Evolutionary conservation across 2,888 invertebrate genomes (phyloP), one percentile per base, ranked within the genome.

Genomic region (Notocelia uddmanniana): DNA sequence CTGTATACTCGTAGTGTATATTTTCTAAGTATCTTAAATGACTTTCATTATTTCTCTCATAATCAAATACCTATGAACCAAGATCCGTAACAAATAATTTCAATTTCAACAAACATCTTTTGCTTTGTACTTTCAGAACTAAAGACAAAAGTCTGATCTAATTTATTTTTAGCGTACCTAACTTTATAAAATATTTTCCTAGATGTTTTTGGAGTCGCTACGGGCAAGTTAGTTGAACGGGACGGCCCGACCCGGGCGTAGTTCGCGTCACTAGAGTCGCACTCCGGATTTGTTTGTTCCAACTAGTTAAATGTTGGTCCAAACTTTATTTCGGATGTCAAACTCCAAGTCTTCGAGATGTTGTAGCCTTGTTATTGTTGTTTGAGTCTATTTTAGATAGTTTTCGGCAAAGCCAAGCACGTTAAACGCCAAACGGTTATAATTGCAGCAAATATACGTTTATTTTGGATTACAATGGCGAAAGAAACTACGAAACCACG

Each of bases 271-370:
- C 87, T 86, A 85, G 83, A 86, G 82, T 85, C 86, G 83, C 87
- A 84, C 88, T 85, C 80, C 79, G 83, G 85, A 88, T 90, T 90
- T 90, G 90, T 91, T 90, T 88, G 89, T 84, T 82, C 84, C 85
- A 88, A 91, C 91, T 92, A 91, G 93, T 93, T 93, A 92, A 92
- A 91, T 92, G 91, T 92, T 91, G 81, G 84, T 74, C 79, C 80
- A 80, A 90, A 91, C 89, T 91, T 90, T 89, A 89, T 90, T 91
- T 89, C 80, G 85, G 86, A 84, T 84, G 80, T 81, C 82, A 82
- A 84, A 85, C 83, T 72, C 63, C 74, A 66, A 69, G 71, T 88
- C 86, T 87, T 87, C 76, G 82, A 86, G 85, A 87, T 83, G 86
- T 85, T 85, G 80, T 80, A 79, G 76, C 83, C 85, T 83, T 86